Conservation (phyloP, 2,797 vertebrate species). For the Leucoraja ocellata region DNA sequence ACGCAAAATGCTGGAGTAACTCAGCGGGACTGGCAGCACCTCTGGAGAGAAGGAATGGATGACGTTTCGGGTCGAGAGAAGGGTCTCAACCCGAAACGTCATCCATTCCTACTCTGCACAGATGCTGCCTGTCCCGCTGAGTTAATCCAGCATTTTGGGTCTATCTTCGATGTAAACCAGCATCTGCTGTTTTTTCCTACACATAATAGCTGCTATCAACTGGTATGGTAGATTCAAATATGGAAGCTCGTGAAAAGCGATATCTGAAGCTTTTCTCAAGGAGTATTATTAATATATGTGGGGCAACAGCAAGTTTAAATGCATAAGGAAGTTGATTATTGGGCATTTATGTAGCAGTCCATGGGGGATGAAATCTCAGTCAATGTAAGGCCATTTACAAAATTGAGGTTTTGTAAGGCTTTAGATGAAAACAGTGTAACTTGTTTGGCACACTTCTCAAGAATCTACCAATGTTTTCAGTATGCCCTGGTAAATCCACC, state of each 20-base stretch:
- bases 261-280: not conserved
- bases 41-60: too few relatives aligned
- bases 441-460: not conserved
- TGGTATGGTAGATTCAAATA: too few relatives aligned
- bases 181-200: too few relatives aligned
- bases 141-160: too few relatives aligned
- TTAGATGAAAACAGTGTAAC: not conserved
- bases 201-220: too few relatives aligned
- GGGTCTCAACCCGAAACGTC: too few relatives aligned
- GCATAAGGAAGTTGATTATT: not conserved
- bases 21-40: too few relatives aligned
- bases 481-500: not conserved
- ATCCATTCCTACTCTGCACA: too few relatives aligned
- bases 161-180: too few relatives aligned
- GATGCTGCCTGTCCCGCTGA: too few relatives aligned
- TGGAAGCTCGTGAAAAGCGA: too few relatives aligned
- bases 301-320: not conserved
- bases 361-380: not conserved
- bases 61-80: not conserved
- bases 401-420: not conserved
- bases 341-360: not conserved
- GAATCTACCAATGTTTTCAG: not conserved
- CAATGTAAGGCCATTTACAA: not conserved
- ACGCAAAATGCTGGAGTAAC: too few relatives aligned
- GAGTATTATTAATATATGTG: not conserved